phyloP scores from a whole-genome alignment of 2,113 vertebrate genomes.

The Antechinus flavipes region DNA sequence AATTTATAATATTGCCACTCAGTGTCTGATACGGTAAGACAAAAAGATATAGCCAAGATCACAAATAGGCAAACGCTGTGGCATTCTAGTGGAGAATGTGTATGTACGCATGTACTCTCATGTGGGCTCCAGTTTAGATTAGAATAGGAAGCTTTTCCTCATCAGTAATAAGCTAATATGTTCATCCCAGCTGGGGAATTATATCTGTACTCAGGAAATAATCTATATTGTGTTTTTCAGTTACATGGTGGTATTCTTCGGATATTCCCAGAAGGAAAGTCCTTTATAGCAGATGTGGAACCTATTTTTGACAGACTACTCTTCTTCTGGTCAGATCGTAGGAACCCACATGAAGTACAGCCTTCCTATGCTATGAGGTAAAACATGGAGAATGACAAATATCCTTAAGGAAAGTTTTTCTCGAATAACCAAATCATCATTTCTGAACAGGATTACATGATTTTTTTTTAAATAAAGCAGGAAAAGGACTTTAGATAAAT shows the following conservation, averaged over 20 bases:
- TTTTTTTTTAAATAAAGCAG: neutral
- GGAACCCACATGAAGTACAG: constrained; percentile 97
- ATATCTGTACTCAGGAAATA: constrained; percentile 18
- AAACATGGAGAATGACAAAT: neutral
- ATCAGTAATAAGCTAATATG: neutral
- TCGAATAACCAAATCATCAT: neutral
- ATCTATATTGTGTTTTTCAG: constrained; percentile 80
- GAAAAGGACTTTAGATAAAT: neutral
- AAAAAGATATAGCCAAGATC: neutral
- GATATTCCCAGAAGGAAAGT: constrained; percentile 95
- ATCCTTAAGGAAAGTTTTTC: neutral
- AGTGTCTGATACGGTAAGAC: neutral
- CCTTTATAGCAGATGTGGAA: constrained; percentile 92
- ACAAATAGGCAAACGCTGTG: neutral
- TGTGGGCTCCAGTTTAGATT: neutral
- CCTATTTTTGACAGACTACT: constrained; percentile 95
- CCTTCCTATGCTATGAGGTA: constrained; percentile 94
- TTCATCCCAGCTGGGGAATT: neutral
- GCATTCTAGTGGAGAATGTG: neutral
- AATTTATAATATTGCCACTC: neutral
- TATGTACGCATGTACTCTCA: neutral
- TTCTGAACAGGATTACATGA: neutral
- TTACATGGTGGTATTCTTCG: constrained; percentile 93
- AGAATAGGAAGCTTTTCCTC: neutral
- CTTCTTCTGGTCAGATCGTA: constrained; percentile 97